phyloP scores from a whole-genome alignment of 2,888 invertebrate genomes.

The Sesia bembeciformis region DNA sequence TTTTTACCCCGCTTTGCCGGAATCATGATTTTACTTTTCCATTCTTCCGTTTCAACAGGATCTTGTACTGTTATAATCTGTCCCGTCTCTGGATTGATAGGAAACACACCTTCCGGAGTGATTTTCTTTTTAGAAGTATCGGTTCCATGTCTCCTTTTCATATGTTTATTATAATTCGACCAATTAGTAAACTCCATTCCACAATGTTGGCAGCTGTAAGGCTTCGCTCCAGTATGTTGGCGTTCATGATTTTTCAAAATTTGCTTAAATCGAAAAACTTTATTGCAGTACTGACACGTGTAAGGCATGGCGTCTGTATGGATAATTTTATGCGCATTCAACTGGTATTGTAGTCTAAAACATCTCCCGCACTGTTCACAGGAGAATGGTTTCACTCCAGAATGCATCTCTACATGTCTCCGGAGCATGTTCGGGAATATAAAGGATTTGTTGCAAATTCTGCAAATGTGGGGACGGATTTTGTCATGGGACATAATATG shows the following conservation, averaged over 20 bases:
- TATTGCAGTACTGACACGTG: conserved; percentile 83
- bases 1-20: conserved; percentile 57
- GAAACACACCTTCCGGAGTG: conserved; percentile 67
- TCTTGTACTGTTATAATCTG: conserved; percentile 48
- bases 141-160: conserved; percentile 81
- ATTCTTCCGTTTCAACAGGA: conserved; percentile 46
- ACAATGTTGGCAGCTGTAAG: conserved; percentile 82
- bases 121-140: conserved; percentile 68
- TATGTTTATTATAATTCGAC: conserved; percentile 89
- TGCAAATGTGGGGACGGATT: conserved; percentile 49
- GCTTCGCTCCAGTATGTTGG: conserved; percentile 81
- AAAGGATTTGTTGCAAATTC: conserved; percentile 59
- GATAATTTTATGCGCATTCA: conserved; percentile 82
- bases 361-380: conserved; percentile 61
- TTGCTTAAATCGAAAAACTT: conserved; percentile 84
- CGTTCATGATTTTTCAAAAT: conserved; percentile 82
- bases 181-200: conserved; percentile 84
- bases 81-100: conserved; percentile 57
- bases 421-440: conserved; percentile 58
- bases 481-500: conserved; percentile 62
- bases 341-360: conserved; percentile 79
- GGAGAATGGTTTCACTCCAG: conserved; percentile 52
- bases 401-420: conserved; percentile 61
- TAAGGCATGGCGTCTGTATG: conserved; percentile 88
- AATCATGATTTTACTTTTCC: conserved; percentile 60